Evolutionary conservation across 2,113 vertebrate species (phyloP).

Genomic region (Lasiurus borealis): DNA sequence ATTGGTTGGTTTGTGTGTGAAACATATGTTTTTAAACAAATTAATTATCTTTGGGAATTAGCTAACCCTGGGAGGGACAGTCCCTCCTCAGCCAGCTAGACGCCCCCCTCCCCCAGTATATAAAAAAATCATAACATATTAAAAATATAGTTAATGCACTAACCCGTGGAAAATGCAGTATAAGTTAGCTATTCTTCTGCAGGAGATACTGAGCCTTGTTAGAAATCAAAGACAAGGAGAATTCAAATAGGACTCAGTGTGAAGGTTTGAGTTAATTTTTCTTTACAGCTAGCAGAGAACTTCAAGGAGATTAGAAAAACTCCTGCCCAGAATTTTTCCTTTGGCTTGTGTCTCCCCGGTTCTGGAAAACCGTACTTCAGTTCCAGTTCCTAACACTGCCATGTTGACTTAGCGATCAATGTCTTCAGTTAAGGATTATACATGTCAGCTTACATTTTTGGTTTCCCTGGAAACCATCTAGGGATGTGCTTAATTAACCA

Average conservation of each 20-base stretch:
- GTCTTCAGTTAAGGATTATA: not conserved
- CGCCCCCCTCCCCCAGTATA: not conserved
- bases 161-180: not conserved
- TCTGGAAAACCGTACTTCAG: not conserved
- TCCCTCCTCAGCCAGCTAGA: not conserved
- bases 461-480: conserved; percentile 5
- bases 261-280: not conserved
- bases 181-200: not conserved
- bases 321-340: not conserved
- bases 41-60: not conserved
- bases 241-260: not conserved
- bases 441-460: not conserved
- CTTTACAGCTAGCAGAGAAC: not conserved
- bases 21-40: not conserved
- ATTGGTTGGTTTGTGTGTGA: not conserved
- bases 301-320: not conserved
- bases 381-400: not conserved
- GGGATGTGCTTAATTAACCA: not conserved
- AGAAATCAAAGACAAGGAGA: conserved; percentile 23
- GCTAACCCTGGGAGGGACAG: not conserved
- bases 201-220: not conserved
- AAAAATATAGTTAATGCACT: not conserved
- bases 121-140: not conserved
- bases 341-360: not conserved
- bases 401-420: not conserved